Evolutionary conservation across 2,113 vertebrate genomes (phyloP), one percentile per base, ranked within the genome.

Genomic region (Plectropomus leopardus): DNA sequence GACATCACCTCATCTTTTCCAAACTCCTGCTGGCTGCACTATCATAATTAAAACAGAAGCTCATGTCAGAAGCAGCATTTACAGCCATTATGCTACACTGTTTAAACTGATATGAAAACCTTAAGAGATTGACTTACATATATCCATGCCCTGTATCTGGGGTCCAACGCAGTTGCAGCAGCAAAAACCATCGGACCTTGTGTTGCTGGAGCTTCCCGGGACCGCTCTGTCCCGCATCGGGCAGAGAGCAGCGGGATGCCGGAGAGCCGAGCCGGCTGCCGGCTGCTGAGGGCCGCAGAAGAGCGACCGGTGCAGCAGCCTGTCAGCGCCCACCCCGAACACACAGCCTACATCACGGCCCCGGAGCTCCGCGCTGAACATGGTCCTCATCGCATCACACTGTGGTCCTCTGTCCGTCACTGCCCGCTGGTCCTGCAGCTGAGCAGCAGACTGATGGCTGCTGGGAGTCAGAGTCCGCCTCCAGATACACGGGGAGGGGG

Each of bases 111-210:
- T 36, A 10, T 10, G 3, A 40, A 36, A 34, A 40, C 8, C 8
- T 10, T 9, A 40, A 36, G n/a, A 24, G n/a, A 19, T 14, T 28
- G 28, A 78, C 78, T 80, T 50, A 80, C 78, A 80, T 80, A 73
- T 67, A 58, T 80, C 78, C 78, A 80, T 80, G 78, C 69, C 78
- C 78, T 66, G 69, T 65, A 47, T 61, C 69, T 66, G 69, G 59
- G 68, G 16, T 72, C 59, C 24, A 4, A 23, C 50, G 69, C 57
- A 61, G 71, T 7, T 61, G 30, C 78, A 66, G 34, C 23, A 66
- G 78, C 32, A 73, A 73, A 72, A 73, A 80, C 61, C 78, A 80
- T 80, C 73, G 61, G 78, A 50, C 23, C 61, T 28, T 50, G 69
- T 19, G 69, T 64, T 57, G 42, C 44, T 65, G 69, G 42, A 80